phyloP scores from a whole-genome alignment of 92 coral and sea anemone genomes.

The Zoanthus sociatus region DNA sequence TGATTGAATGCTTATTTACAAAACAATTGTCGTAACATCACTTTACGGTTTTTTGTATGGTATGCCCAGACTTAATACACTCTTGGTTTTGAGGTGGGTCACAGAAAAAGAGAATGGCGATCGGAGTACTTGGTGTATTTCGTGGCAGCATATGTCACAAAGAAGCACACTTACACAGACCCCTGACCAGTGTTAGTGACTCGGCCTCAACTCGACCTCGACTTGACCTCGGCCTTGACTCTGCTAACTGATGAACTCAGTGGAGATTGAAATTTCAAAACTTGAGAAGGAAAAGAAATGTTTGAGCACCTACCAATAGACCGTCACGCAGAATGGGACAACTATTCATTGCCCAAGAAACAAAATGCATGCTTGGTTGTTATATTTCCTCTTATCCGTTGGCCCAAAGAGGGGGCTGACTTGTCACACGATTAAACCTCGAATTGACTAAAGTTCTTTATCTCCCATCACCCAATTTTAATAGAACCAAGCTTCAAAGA shows the following conservation, averaged over 20 bases:
- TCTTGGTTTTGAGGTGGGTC: slow-evolving; percentile 5
- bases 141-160: neutral
- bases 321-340: neutral
- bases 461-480: slow-evolving; percentile 2
- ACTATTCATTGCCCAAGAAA: neutral
- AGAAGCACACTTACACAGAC: neutral
- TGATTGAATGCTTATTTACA: slow-evolving; percentile 4
- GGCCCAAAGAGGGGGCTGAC: slow-evolving; percentile 13
- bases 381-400: slow-evolving; percentile 3
- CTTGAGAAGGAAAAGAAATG: neutral
- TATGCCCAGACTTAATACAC: neutral
- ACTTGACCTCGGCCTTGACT: neutral
- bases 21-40: neutral
- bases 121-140: neutral
- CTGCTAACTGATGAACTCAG: slow-evolving; percentile 7
- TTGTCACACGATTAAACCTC: slow-evolving; percentile 7
- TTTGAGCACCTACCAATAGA: slow-evolving; percentile 4
- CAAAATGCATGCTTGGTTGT: neutral
- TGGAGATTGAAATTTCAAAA: neutral
- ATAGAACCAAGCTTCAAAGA: neutral
- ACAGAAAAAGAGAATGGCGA: slow-evolving; percentile 4
- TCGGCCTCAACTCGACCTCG: neutral
- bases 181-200: neutral
- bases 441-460: neutral
- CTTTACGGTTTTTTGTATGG: neutral